Conservation (phyloP, 2,888 invertebrate genomes). For the Matsumyia berberina region DNA sequence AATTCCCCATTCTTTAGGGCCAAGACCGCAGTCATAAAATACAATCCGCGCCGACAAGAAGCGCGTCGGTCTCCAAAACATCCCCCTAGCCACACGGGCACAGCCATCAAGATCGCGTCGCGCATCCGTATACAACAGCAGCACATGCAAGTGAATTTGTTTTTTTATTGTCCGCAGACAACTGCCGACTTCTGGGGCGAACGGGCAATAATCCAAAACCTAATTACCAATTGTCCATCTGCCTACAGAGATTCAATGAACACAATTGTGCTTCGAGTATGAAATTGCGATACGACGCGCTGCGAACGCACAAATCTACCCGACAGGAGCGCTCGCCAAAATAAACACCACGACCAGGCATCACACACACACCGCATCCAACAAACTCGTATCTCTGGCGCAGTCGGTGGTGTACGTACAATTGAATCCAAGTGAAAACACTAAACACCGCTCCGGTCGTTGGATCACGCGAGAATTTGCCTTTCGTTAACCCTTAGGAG, state of each 20-base stretch:
- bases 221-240: constrained; percentile 72
- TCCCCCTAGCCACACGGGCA: constrained; percentile 9
- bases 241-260: constrained; percentile 39
- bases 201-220: constrained; percentile 57
- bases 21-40: constrained; percentile 70
- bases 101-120: constrained; percentile 36
- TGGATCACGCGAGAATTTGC: constrained; percentile 58
- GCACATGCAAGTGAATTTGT: constrained; percentile 51
- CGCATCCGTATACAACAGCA: constrained; percentile 41
- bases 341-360: constrained; percentile 40
- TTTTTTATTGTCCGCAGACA: constrained; percentile 48
- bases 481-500: constrained; percentile 24
- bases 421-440: constrained; percentile 58
- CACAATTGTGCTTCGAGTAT: constrained; percentile 55
- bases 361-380: too few relatives aligned
- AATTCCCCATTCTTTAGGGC: constrained; percentile 57
- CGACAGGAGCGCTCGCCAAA: constrained; percentile 59
- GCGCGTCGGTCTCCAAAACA: constrained; percentile 44
- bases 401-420: constrained; percentile 21
- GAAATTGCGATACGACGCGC: constrained; percentile 54
- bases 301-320: constrained; percentile 63
- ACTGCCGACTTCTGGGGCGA: constrained; percentile 29
- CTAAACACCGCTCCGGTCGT: constrained; percentile 33
- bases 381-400: constrained; percentile 46
- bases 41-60: constrained; percentile 70